Conservation (phyloP, 2,888 invertebrate species). For the Octonoba sinensis region DNA sequence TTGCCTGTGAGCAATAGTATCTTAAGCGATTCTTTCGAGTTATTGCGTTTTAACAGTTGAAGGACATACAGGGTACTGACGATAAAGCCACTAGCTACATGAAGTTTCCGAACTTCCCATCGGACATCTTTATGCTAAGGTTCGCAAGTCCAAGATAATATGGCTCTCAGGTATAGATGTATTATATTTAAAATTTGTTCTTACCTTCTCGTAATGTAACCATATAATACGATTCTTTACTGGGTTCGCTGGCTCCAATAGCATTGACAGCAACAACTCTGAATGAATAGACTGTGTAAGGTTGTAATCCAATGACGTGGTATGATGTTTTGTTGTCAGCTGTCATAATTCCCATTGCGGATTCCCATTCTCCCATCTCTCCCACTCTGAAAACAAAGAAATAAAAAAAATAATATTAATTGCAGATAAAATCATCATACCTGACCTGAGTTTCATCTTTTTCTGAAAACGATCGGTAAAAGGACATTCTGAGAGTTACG, state of each 20-base stretch:
- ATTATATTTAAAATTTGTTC: constrained; percentile 66
- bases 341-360: constrained; percentile 75
- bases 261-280: constrained; percentile 80
- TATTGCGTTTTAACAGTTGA: too few species aligned
- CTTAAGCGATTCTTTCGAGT: too few species aligned
- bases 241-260: constrained; percentile 79
- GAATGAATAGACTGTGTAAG: constrained; percentile 84
- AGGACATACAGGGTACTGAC: too few species aligned
- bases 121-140: too few species aligned
- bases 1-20: too few species aligned
- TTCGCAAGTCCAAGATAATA: too few species aligned
- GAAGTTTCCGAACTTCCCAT: too few species aligned
- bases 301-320: constrained; percentile 78
- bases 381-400: constrained; percentile 76
- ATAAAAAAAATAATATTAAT: background rate
- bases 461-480: background rate
- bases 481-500: too few species aligned
- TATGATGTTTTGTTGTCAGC: constrained; percentile 78
- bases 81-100: too few species aligned
- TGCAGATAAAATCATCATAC: background rate
- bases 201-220: constrained; percentile 82
- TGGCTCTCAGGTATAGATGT: too few species aligned
- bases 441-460: background rate
- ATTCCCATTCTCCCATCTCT: constrained; percentile 80
- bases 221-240: constrained; percentile 81